phyloP scores from a whole-genome alignment of 2,113 vertebrate species.

The Cryptotis parvus region DNA sequence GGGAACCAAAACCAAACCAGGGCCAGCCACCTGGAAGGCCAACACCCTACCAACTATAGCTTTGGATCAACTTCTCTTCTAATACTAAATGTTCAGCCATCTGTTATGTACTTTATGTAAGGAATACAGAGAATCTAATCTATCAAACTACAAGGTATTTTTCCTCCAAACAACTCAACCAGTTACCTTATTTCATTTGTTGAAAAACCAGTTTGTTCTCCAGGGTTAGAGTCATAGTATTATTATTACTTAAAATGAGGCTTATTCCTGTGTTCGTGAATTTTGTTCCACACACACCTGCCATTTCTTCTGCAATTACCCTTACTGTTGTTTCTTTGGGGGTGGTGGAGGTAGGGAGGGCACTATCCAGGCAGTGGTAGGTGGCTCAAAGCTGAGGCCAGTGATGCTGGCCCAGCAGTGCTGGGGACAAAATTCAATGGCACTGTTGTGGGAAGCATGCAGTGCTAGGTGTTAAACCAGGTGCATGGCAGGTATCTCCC shows the following conservation, averaged over 20 bases:
- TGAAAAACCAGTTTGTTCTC: not conserved
- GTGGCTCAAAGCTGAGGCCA: no score
- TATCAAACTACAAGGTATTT: not conserved
- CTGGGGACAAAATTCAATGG: no score
- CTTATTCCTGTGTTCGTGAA: not conserved
- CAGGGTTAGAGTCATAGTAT: slow-evolving; percentile 6
- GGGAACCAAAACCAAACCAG: no score
- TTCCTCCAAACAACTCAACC: not conserved
- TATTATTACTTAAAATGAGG: not conserved
- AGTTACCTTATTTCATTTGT: not conserved
- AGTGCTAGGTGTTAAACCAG: no score
- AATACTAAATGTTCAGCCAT: not conserved
- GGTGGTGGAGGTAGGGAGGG: no score
- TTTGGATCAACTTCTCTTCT: no score
- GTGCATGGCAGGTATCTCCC: no score
- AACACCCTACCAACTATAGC: no score
- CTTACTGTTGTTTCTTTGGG: not conserved
- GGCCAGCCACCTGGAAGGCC: no score
- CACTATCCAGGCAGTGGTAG: no score
- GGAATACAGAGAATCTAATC: slow-evolving; percentile 3
- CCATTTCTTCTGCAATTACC: not conserved
- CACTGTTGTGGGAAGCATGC: no score
- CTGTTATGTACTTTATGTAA: slow-evolving; percentile 38
- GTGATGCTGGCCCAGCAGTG: no score
- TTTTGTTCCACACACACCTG: not conserved